Evolutionary conservation across 2,113 vertebrate species (phyloP).

Genomic region (Clarias batrachus): DNA sequence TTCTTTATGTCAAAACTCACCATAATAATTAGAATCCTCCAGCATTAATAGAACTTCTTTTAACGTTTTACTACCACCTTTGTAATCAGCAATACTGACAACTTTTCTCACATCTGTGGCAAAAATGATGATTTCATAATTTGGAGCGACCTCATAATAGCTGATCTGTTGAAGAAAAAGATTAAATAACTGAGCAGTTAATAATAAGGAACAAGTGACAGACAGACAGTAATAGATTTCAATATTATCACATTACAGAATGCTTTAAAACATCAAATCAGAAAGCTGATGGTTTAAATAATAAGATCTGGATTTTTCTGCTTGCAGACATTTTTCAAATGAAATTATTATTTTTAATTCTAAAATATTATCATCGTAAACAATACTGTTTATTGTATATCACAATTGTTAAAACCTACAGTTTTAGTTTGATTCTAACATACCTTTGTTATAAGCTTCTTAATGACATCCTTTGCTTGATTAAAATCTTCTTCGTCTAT

Average conservation of each 20-base stretch:
- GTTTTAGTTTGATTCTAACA: neutral
- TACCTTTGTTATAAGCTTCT: conserved; percentile 68
- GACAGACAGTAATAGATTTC: neutral
- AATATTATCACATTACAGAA: neutral
- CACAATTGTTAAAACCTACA: neutral
- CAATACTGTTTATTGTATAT: neutral
- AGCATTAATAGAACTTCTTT: rapidly evolving
- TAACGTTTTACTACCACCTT: neutral
- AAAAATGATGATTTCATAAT: conserved; percentile 72
- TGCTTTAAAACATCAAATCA: neutral
- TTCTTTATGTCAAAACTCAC: conserved; percentile 53
- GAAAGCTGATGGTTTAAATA: neutral
- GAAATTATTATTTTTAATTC: neutral
- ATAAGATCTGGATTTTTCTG: neutral
- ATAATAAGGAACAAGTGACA: neutral
- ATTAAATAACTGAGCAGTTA: neutral
- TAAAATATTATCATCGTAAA: neutral
- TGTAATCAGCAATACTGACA: conserved; percentile 59
- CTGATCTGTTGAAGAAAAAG: conserved; percentile 64
- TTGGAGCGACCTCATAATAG: conserved; percentile 66
- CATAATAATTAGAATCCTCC: neutral
- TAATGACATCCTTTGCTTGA: conserved; percentile 30
- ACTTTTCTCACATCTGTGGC: conserved; percentile 55
- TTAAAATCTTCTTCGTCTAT: conserved; percentile 24
- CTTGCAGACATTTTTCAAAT: neutral